Evolutionary conservation across 2,113 vertebrate genomes (phyloP), one percentile per base, ranked within the genome.

Genomic region (Anolis carolinensis): DNA sequence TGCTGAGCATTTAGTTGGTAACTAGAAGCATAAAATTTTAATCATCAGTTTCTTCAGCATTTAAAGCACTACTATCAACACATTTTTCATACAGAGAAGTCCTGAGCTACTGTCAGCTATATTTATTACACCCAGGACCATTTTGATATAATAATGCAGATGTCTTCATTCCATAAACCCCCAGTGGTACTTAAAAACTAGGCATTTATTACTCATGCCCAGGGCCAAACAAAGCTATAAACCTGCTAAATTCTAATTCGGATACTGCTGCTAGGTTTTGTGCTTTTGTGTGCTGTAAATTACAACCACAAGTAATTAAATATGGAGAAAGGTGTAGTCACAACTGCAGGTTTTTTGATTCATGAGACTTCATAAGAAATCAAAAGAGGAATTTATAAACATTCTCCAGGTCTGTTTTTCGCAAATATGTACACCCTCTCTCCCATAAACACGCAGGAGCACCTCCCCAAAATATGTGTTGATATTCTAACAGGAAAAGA

Each of bases 71-170:
- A 94, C 94, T 92, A 95, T 95, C 95, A 96, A 95, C 95, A 94
- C 94, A 96, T 97, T 96, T 96, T 96, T 97, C 95, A 96, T 95
- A 95, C 95, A 95, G 91, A 89, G 81, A 96, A 96, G 94, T 93
- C 95, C 94, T 93, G 91, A 93, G 94, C 89, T 93, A 89, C 94
- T 96, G 95, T 96, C 96, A 96, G 94, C 94, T 96, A 95, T 97
- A 96, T 97, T 97, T 97, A 97, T 97, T 96, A 96, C 96, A 94
- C 92, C 7, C 88, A 96, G 95, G 96, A 96, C 93, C 94, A 94
- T 95, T 97, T 97, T 96, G 96, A 96, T 97, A 96, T 93, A 96
- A 96, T 96, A 96, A 97, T 96, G 95, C 96, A 97, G 96, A 96
- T 96, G 95, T 96, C 96, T 97, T 95, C 94, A 96, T 97, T 95